Conservation (phyloP, 2,113 vertebrate species). For the Nyctereutes procyonoides region DNA sequence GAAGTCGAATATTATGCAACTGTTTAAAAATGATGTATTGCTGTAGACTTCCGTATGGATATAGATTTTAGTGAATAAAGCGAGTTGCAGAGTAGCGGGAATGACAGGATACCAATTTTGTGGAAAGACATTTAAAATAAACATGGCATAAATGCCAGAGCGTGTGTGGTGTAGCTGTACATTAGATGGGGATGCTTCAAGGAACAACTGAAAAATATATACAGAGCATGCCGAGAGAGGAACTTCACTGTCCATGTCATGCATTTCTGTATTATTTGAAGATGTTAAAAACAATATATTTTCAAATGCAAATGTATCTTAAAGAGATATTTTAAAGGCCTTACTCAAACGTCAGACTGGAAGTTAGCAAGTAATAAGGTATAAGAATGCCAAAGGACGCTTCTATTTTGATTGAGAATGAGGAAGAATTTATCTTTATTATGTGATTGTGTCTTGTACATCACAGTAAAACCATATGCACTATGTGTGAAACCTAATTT, state of each 20-base stretch:
- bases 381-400: not conserved
- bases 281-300: not conserved
- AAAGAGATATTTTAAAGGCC: not conserved
- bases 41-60: too few relatives aligned
- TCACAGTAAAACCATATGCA: not conserved
- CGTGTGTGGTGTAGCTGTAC: fast-evolving
- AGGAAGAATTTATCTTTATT: not conserved
- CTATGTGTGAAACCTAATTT: fast-evolving
- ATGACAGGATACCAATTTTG: not conserved
- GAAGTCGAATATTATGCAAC: not conserved
- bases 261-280: not conserved
- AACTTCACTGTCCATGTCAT: fast-evolving
- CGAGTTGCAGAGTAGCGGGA: not conserved
- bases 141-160: not conserved
- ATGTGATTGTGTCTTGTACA: not conserved
- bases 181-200: fast-evolving
- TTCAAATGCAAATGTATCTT: not conserved
- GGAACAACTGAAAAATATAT: not conserved
- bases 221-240: not conserved
- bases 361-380: not conserved
- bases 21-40: not conserved
- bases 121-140: not conserved
- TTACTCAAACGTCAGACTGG: too few relatives aligned
- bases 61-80: not conserved
- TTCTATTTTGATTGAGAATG: not conserved